phyloP scores from a whole-genome alignment of 2,797 vertebrate species.

The Psittacula echo region DNA sequence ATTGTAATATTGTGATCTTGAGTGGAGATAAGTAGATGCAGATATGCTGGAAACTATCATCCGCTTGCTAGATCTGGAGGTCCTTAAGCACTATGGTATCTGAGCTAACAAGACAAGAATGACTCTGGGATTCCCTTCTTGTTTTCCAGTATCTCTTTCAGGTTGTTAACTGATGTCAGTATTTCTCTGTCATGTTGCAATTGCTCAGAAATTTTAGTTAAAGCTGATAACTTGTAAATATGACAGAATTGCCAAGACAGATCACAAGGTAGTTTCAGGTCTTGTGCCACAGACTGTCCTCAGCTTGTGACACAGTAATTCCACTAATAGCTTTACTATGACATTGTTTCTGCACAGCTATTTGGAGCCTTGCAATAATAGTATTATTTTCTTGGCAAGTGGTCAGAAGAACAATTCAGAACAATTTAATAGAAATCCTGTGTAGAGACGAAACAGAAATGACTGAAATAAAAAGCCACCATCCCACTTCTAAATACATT shows the following conservation, averaged over 20 bases:
- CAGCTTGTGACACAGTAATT: slow-evolving; percentile 32
- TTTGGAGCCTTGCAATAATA: slow-evolving; percentile 7
- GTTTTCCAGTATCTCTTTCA: background rate
- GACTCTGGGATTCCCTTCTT: background rate
- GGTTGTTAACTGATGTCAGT: background rate
- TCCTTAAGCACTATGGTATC: background rate
- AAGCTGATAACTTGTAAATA: background rate
- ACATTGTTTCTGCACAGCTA: background rate
- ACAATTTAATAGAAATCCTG: slow-evolving; percentile 1
- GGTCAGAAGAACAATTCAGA: slow-evolving; percentile 20
- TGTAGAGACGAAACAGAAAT: background rate
- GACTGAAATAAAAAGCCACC: slow-evolving; percentile 13
- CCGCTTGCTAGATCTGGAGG: background rate
- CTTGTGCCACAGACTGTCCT: background rate
- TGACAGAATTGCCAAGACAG: background rate
- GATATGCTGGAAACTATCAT: background rate
- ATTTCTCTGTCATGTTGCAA: background rate
- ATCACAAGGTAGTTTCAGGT: background rate
- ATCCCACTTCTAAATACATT: slow-evolving; percentile 8
- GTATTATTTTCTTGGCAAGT: slow-evolving; percentile 34
- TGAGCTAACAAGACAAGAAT: background rate
- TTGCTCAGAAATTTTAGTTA: background rate
- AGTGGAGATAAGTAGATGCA: background rate
- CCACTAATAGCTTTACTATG: background rate
- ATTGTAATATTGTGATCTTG: background rate